These are phyloP conservation scores for Mycteria americana DNA, from an alignment of 2,797 vertebrate genomes.

Conservation along the genomic window DNA sequence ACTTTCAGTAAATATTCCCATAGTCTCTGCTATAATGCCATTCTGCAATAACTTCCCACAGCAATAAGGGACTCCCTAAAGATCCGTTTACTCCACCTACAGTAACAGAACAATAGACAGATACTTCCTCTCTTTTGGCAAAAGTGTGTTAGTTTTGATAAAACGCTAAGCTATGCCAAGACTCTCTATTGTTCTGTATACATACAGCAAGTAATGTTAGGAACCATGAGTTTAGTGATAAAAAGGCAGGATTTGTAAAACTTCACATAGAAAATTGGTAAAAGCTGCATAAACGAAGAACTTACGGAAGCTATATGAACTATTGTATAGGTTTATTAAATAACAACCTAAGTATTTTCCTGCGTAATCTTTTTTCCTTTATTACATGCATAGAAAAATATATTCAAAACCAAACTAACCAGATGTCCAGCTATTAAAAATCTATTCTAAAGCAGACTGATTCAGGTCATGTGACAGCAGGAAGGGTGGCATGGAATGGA, in stretches of 20 bases:
- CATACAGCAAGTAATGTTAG: neutral
- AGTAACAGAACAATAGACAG: neutral
- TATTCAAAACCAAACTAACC: neutral
- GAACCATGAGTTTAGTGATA: neutral
- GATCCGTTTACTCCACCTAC: neutral
- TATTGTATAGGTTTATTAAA: neutral
- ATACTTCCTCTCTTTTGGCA: neutral
- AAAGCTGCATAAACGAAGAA: neutral
- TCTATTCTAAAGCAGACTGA: neutral
- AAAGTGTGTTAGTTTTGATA: neutral
- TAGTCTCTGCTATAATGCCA: neutral
- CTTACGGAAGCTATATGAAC: neutral
- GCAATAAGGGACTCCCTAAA: neutral
- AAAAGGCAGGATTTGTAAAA: neutral
- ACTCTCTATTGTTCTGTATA: neutral
- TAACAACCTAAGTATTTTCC: neutral
- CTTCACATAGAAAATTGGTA: neutral
- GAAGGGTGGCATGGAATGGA: neutral
- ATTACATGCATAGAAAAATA: neutral
- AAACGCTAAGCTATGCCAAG: neutral
- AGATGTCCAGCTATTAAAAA: slow-evolving; percentile 6
- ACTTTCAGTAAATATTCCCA: neutral
- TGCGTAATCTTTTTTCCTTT: neutral
- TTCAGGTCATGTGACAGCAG: neutral
- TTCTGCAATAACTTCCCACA: slow-evolving; percentile 25